These are phyloP conservation scores for Tetanocera ferruginea DNA, from an alignment of 2,888 invertebrate genomes.

Conservation along the genomic window DNA sequence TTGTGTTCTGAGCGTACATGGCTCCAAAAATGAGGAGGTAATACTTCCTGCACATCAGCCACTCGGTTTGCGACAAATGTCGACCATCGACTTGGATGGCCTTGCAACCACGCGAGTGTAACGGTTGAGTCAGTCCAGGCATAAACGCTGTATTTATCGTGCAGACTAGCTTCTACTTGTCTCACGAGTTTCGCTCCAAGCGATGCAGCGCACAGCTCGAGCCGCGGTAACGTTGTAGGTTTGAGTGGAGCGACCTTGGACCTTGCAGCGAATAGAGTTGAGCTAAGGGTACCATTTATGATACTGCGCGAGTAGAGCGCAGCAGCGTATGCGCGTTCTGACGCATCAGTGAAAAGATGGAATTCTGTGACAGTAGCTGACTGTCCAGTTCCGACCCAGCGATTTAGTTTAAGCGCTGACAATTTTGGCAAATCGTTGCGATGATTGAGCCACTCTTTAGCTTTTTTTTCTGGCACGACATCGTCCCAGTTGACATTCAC, in stretches of 20 bases:
- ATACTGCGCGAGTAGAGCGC: background rate
- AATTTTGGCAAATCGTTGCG: background rate
- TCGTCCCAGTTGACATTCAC: background rate
- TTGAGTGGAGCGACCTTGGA: conserved; percentile 30
- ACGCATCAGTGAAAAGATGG: background rate
- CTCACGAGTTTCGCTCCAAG: conserved; percentile 24
- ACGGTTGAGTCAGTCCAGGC: conserved; percentile 33
- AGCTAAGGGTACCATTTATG: background rate
- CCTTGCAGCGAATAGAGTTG: conserved; percentile 10
- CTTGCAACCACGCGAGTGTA: conserved; percentile 19
- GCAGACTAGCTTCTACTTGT: background rate
- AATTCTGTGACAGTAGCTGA: background rate
- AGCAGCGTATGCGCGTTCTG: conserved; percentile 11
- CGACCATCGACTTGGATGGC: conserved; percentile 11
- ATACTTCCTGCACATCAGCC: conserved; percentile 18
- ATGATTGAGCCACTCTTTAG: too few species aligned
- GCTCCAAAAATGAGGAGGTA: conserved; percentile 5
- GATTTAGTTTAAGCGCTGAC: background rate
- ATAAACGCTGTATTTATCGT: background rate
- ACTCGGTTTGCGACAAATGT: conserved; percentile 20
- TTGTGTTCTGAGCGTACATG: background rate
- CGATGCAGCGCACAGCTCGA: conserved; percentile 31
- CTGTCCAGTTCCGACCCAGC: background rate
- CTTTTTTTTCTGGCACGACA: conserved; percentile 2
- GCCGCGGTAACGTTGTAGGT: background rate